These are phyloP conservation scores for Hiodon tergisus DNA, from an alignment of 2,113 vertebrate species.

Conservation along the genomic window DNA sequence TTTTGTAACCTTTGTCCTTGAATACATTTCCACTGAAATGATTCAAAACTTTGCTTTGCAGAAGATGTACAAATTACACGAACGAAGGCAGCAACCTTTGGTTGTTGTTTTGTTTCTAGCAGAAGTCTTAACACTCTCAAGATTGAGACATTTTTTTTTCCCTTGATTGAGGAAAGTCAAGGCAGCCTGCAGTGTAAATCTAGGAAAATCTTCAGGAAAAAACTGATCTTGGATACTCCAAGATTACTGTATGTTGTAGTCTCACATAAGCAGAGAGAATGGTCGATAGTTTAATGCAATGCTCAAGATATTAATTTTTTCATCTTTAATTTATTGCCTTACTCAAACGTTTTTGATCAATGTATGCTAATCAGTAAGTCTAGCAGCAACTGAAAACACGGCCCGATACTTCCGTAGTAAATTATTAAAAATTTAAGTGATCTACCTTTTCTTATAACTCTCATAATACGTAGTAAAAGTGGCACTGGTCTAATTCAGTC, in stretches of 20 bases:
- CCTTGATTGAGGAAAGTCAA: slow-evolving; percentile 13
- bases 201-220: slow-evolving; percentile 10
- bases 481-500: background rate
- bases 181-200: slow-evolving; percentile 14
- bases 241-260: background rate
- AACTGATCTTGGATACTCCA: slow-evolving; percentile 15
- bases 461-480: background rate
- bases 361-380: background rate
- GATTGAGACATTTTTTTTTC: slow-evolving; percentile 6
- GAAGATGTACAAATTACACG: background rate
- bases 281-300: background rate
- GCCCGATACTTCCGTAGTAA: background rate
- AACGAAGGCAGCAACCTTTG: slow-evolving; percentile 24
- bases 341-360: no score
- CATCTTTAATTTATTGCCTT: no score
- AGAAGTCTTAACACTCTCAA: slow-evolving; percentile 16
- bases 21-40: background rate
- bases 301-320: background rate
- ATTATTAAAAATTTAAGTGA: background rate
- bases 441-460: slow-evolving; percentile 11
- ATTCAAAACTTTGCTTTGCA: background rate
- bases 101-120: slow-evolving; percentile 4
- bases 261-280: slow-evolving; percentile 5
- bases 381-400: background rate
- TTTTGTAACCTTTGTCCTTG: no score